Conservation (phyloP, 1,140 invertebrate species). For the Yoshiicerus persimilis region DNA sequence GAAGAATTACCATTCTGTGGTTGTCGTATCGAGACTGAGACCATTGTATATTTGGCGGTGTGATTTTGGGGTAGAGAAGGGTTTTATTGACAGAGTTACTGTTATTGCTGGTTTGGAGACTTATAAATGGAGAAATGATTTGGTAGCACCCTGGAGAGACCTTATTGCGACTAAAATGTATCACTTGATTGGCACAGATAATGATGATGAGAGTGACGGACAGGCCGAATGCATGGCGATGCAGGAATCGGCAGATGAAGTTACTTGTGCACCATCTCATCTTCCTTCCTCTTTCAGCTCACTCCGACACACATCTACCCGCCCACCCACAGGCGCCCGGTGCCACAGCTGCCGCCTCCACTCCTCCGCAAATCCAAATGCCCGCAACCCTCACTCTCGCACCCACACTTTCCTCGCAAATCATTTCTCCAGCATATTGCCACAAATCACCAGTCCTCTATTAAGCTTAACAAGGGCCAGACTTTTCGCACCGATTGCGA, state of each 20-base stretch:
- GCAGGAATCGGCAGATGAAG: conserved; percentile 39
- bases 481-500: too few species aligned
- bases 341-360: neutral
- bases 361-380: neutral
- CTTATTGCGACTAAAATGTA: conserved; percentile 28
- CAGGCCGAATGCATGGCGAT: conserved; percentile 31
- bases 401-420: neutral
- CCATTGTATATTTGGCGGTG: conserved; percentile 34
- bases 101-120: neutral
- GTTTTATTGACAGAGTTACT: neutral
- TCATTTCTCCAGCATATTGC: neutral
- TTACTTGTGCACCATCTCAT: conserved; percentile 41
- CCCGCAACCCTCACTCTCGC: neutral
- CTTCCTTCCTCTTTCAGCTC: neutral
- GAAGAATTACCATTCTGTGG: conserved; percentile 38
- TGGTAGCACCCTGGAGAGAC: conserved; percentile 37
- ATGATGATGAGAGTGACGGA: conserved; percentile 25
- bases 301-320: neutral
- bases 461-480: too few species aligned
- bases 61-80: neutral
- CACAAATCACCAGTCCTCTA: too few species aligned
- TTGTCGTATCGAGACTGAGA: conserved; percentile 38
- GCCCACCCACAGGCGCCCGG: neutral
- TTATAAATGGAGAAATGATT: conserved; percentile 37
- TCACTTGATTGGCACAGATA: conserved; percentile 38